These are phyloP conservation scores for Epsilonema sp. DNA, from an alignment of 2,888 invertebrate genomes.

Conservation along the genomic window DNA sequence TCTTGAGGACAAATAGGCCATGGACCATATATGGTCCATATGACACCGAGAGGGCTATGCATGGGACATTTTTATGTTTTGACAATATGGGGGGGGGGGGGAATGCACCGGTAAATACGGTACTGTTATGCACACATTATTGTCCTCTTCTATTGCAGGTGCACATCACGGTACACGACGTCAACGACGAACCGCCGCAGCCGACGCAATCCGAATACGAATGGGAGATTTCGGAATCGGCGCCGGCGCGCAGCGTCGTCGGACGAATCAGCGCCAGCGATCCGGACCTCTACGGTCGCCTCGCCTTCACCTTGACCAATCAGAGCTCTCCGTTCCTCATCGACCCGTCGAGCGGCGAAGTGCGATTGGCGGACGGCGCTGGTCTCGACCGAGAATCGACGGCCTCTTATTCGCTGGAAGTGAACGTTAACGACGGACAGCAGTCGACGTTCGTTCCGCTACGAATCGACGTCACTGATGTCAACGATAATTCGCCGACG, in stretches of 20 bases:
- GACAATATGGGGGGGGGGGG: too few species aligned
- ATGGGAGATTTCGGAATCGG: slow-evolving; percentile 61
- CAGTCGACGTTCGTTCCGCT: slow-evolving; percentile 81
- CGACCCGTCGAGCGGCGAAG: slow-evolving; percentile 63
- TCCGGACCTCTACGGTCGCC: slow-evolving; percentile 61
- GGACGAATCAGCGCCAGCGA: slow-evolving; percentile 57
- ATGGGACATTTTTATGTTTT: too few species aligned
- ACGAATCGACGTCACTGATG: slow-evolving; percentile 54
- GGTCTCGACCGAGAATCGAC: neutral
- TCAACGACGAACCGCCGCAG: slow-evolving; percentile 81
- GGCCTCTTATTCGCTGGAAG: neutral
- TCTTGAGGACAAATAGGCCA: too few species aligned
- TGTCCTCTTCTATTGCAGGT: slow-evolving; percentile 47
- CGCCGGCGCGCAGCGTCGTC: slow-evolving; percentile 56
- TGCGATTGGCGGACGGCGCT: slow-evolving; percentile 36
- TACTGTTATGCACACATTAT: too few species aligned
- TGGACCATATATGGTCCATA: too few species aligned
- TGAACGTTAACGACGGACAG: slow-evolving; percentile 58
- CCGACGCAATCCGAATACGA: slow-evolving; percentile 51
- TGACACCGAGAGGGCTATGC: too few species aligned
- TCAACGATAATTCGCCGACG: slow-evolving; percentile 74
- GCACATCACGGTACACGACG: slow-evolving; percentile 60
- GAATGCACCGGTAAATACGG: too few species aligned
- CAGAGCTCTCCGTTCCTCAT: slow-evolving; percentile 35
- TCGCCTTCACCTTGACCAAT: slow-evolving; percentile 43